Conservation (phyloP, 2,797 vertebrate species). For the Perdix hodgsoniae region DNA sequence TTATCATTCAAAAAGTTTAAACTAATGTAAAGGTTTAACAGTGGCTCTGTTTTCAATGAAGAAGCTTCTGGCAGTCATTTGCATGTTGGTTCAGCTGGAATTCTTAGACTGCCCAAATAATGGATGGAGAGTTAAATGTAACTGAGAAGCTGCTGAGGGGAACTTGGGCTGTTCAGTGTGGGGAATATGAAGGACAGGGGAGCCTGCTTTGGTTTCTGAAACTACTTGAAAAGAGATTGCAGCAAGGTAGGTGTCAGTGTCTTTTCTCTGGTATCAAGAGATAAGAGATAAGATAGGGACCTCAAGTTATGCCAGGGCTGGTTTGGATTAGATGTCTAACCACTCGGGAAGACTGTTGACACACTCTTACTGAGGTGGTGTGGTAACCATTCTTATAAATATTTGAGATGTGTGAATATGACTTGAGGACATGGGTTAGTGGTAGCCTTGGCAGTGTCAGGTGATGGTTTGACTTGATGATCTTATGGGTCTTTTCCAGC, state of each 20-base stretch:
- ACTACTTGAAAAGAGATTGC: no score
- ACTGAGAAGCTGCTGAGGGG: not conserved
- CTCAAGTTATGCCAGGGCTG: not conserved
- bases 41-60: not conserved
- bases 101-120: not conserved
- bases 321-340: not conserved
- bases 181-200: not conserved
- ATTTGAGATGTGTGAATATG: not conserved
- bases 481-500: not conserved
- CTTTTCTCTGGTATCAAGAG: not conserved
- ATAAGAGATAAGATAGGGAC: not conserved
- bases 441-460: not conserved
- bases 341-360: no score
- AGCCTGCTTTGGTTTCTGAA: no score
- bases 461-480: not conserved
- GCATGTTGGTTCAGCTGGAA: not conserved
- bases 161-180: not conserved
- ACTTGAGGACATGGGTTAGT: not conserved
- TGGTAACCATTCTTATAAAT: no score
- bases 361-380: not conserved
- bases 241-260: not conserved
- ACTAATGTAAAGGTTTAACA: not conserved
- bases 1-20: slow-evolving; percentile 5
- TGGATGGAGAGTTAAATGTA: not conserved
- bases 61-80: not conserved